Base-by-base conservation (phyloP, 2,113 vertebrate genomes). In the Sapayoa aenigma region DNA sequence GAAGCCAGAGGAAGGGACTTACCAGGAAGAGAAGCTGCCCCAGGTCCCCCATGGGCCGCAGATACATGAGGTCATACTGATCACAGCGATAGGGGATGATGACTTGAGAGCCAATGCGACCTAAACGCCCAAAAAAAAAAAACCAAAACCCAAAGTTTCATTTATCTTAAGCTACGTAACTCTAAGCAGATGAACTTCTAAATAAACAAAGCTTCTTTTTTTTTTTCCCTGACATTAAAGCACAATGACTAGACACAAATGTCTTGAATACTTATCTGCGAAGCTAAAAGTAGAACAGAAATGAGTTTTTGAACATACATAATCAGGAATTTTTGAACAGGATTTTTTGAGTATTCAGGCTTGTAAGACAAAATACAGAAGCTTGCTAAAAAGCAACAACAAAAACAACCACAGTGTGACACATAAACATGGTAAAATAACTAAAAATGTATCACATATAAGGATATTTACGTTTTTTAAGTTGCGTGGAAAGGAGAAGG, bases 1-100 rank as follows among this genome's bases (percentile, higher is more conserved):
- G 72, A 84, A 81, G 50, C 17, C 90, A 94, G 84, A 74, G 55
- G 25, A 71, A 83, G 79, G 87, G 63, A 88, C 98, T 98, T 97
- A 99, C 99, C 97, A 99, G 60, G 91, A 99, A 99, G 75, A 98
- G 84, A 68, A 99, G 97, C 94, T 99, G 99, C 28, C 99, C 99
- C 56, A 99, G 98, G 97, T 99, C 99, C 5, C 99, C 99, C 99
- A 99, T 99, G 3, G 98, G 99, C 82, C 97, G 98, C 50, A 99
- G 97, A 78, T 99, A 97, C 98, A 99, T 99, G 77, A 97, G 18
- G 80, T 99, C 99, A 90, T 99, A 99, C 68, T 96, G 96, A 65
- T 99, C 99, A 95, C 98, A 99, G 49, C 99, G 98, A 95, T 99
- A 97, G 33, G 99, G 99, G 76, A 99, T 82, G 27, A 99, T 77